Base-by-base conservation (phyloP, 2,797 vertebrate genomes). In the Brachyalestes nurse region DNA sequence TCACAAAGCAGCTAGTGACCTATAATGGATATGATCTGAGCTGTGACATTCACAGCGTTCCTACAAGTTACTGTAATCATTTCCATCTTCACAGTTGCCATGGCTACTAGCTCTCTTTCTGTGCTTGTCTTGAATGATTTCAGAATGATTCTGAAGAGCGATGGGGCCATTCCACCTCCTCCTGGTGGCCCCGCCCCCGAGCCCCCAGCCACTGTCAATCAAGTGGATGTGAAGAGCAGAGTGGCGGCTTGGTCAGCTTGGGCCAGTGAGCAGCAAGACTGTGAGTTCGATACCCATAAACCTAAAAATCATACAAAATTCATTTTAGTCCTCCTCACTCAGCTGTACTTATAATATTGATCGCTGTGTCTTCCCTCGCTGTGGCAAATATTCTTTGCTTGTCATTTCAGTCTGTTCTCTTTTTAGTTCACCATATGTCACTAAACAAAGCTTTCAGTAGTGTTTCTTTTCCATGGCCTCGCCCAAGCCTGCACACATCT, bases 71-170 rank as follows among this genome's bases (percentile, higher is more conserved):
- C 17, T 34, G 49, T 72, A 25, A 71, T 28, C 23, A 58, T 73
- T 58, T 57, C 53, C 71, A 73, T 17, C 40, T 58, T 55, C 70
- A 25, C 53, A 57, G 74, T 83, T 67, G 28, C 73, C 67, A 62
- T 84, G 82, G 81, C 83, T 73, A 75, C 81, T 34, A 34, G 3
- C 2, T 42, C 60, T 14, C 21, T 53, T n/a, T 21, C 73, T 28
- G 4, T 67, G 58, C 64, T 4, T 51, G 9, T 51, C 1, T 57
- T 38, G n/a, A n/a, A n/a, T n/a, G n/a, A n/a, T n/a, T n/a, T n/a
- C n/a, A 98, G 97, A 85, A 97, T 96, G 95, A 97, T 99, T 75
- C 93, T 96, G 77, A 97, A 95, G 84, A 94, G 95, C 0, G 96
- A 97, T 2, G 92, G 91, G 0, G 65, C 91, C 65, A 97, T 98